Conservation (phyloP, 2,797 vertebrate species). For the Distichodus sexfasciatus region DNA sequence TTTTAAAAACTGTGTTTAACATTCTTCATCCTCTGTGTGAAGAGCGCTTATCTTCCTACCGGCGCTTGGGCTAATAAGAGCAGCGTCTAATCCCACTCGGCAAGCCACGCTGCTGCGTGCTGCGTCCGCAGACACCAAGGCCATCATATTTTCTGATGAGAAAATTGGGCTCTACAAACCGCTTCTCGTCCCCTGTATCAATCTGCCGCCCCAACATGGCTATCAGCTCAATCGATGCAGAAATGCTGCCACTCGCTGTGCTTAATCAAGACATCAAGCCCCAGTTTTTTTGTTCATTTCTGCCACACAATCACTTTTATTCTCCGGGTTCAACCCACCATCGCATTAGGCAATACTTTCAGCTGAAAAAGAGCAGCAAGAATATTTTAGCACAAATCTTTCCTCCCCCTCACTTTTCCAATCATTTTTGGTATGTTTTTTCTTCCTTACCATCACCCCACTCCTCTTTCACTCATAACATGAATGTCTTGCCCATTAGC, state of each 20-base stretch:
- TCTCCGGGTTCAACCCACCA: constrained; percentile 3
- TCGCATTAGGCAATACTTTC: neutral
- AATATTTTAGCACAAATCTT: neutral
- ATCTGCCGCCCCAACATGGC: constrained; percentile 3
- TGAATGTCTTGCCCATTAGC: constrained; percentile 22
- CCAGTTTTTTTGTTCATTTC: constrained; percentile 15
- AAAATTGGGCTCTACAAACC: neutral
- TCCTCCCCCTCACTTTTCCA: too few relatives aligned
- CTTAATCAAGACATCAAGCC: constrained; percentile 42
- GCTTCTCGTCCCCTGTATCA: constrained; percentile 13
- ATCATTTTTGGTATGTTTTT: too few relatives aligned
- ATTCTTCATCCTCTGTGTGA: too few relatives aligned
- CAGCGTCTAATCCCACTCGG: too few relatives aligned
- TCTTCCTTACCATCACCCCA: too few relatives aligned
- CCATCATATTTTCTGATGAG: too few relatives aligned
- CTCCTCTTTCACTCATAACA: constrained; percentile 1
- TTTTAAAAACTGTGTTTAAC: too few relatives aligned
- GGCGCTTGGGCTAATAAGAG: too few relatives aligned
- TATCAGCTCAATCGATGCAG: constrained; percentile 34
- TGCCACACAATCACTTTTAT: constrained; percentile 20
- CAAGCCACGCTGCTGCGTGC: too few relatives aligned
- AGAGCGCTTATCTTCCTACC: too few relatives aligned
- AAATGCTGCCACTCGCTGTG: constrained; percentile 18
- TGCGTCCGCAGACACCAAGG: too few relatives aligned
- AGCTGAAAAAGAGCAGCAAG: neutral